A percentile compares a stretch with the other conserved stretches of the same genome.
These are phyloP conservation scores for Porites rus DNA, from an alignment of 92 coral and sea anemone genomes.

Conservation along the genomic window DNA sequence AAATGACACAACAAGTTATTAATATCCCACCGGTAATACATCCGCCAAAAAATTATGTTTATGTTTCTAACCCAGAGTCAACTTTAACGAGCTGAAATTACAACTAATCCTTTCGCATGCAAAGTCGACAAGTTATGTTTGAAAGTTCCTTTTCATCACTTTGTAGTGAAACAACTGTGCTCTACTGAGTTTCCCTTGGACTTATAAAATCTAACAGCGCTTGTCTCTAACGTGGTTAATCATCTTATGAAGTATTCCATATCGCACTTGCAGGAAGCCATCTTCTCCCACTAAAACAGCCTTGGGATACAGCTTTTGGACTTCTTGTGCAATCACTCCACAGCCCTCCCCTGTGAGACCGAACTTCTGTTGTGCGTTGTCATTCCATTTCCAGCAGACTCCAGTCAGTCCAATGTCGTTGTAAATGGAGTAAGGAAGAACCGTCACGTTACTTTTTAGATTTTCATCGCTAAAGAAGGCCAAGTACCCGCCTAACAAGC, in stretches of 20 bases:
- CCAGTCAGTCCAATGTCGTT: constrained; percentile 52
- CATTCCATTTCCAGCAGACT: constrained; percentile 72
- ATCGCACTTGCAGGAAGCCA: constrained; percentile 58
- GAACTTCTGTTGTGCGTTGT: constrained; percentile 28
- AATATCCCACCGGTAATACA: too few relatives aligned
- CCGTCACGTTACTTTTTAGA: constrained; percentile 49
- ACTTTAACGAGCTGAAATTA: too few relatives aligned
- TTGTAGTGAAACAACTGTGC: too few relatives aligned
- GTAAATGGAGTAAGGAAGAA: constrained; percentile 42
- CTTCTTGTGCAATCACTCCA: constrained; percentile 75
- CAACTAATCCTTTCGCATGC: too few relatives aligned
- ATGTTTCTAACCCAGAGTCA: too few relatives aligned
- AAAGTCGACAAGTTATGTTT: too few relatives aligned
- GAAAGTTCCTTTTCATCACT: too few relatives aligned
- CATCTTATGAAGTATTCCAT: background rate
- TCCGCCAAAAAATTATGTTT: too few relatives aligned
- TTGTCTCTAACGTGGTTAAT: background rate
- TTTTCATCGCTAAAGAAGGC: constrained; percentile 41
- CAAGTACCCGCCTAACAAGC: too few relatives aligned
- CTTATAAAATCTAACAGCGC: background rate
- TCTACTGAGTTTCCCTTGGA: too few relatives aligned
- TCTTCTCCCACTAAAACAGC: constrained; percentile 41
- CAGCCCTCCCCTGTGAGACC: constrained; percentile 61
- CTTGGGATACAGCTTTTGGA: constrained; percentile 52
- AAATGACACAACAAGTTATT: too few relatives aligned